Evolutionary conservation across 2,888 invertebrate genomes (phyloP).

Genomic region (Isotomurus palustris): DNA sequence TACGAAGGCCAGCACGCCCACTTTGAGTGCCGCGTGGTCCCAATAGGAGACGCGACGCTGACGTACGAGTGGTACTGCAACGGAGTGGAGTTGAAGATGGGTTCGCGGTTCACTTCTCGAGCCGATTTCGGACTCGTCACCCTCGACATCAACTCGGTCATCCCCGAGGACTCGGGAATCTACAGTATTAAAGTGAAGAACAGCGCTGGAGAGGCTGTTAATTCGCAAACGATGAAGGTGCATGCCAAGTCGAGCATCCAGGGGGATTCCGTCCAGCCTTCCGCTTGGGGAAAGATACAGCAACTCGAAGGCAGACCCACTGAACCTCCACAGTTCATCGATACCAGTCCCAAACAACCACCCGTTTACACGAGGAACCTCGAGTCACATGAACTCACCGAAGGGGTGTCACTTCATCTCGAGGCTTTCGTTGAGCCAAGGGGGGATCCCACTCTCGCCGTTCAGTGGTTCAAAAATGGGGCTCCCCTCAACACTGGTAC

Average conservation of each 20-base stretch:
- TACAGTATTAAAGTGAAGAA: conserved; percentile 81
- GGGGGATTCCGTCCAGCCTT: conserved; percentile 80
- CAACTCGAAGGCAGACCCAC: conserved; percentile 72
- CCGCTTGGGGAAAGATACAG: conserved; percentile 87
- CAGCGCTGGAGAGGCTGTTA: conserved; percentile 88
- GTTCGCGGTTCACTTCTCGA: conserved; percentile 82
- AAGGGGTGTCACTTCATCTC: conserved; percentile 79
- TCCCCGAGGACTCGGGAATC: conserved; percentile 73
- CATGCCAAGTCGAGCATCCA: conserved; percentile 68
- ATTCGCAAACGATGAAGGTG: conserved; percentile 83
- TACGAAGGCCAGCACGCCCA: conserved; percentile 89
- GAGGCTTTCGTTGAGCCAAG: conserved; percentile 89
- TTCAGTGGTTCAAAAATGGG: conserved; percentile 91
- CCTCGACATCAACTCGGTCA: conserved; percentile 80
- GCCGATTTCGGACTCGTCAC: conserved; percentile 88
- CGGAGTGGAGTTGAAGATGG: conserved; percentile 86
- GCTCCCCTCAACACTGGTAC: conserved; percentile 71
- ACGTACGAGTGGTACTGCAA: conserved; percentile 95
- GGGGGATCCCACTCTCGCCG: conserved; percentile 50
- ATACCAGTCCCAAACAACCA: conserved; percentile 79
- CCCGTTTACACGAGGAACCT: conserved; percentile 94
- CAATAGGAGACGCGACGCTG: conserved; percentile 87
- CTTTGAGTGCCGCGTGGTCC: conserved; percentile 85
- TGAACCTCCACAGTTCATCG: conserved; percentile 58
- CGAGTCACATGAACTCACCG: conserved; percentile 73